Evolutionary conservation across 2,113 vertebrate genomes (phyloP).

Genomic region (Caracal caracal): DNA sequence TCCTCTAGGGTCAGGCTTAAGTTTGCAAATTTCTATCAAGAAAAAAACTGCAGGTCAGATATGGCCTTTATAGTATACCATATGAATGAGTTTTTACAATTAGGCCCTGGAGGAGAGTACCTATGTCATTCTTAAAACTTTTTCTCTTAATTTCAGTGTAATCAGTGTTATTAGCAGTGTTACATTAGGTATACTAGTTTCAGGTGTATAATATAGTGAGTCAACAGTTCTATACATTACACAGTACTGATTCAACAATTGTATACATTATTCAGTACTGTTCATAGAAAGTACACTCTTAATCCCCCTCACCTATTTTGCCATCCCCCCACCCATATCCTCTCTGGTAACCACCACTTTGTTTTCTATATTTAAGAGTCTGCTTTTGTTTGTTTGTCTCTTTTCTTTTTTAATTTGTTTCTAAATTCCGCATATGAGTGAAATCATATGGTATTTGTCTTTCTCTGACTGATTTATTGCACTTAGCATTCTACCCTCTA

Average conservation of each 20-base stretch:
- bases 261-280: neutral
- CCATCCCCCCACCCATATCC: neutral
- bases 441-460: neutral
- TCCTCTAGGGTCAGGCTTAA: neutral
- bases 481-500: neutral
- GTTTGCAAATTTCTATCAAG: neutral
- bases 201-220: neutral
- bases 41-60: neutral
- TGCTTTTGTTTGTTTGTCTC: neutral
- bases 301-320: neutral
- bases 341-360: neutral
- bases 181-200: neutral
- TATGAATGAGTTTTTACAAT: neutral
- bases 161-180: neutral
- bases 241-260: neutral
- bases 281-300: neutral
- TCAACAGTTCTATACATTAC: neutral
- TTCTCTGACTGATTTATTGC: neutral
- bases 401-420: neutral
- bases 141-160: neutral
- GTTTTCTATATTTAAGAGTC: neutral
- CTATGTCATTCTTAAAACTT: neutral
- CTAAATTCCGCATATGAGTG: neutral
- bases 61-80: neutral
- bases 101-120: neutral